A percentile compares a stretch with the other conserved stretches of the same genome.
Evolutionary conservation across 2,113 vertebrate species (phyloP).

Genomic region (Haplotaxodon microlepis): DNA sequence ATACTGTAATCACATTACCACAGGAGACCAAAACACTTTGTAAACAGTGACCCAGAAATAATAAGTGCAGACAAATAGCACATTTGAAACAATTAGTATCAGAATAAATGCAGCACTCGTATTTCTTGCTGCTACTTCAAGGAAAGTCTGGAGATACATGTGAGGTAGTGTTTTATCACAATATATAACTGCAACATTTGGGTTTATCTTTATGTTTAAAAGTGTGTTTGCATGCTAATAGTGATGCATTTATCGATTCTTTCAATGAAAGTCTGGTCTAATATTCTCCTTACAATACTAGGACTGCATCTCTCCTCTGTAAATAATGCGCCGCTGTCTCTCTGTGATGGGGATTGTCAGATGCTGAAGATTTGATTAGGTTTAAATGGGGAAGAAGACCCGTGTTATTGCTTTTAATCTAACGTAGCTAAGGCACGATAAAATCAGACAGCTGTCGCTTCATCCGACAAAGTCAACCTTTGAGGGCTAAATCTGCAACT

Average conservation of each 20-base stretch:
- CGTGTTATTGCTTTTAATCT: not conserved
- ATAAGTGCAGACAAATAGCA: not conserved
- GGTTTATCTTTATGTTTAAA: not conserved
- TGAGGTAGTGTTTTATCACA: not conserved
- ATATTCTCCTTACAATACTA: not conserved
- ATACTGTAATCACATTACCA: not conserved
- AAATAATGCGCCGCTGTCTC: not conserved
- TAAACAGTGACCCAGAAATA: not conserved
- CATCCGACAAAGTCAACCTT: not conserved
- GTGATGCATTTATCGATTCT: not conserved
- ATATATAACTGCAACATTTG: not conserved
- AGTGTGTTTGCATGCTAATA: not conserved
- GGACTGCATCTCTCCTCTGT: not conserved
- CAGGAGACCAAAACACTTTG: not conserved
- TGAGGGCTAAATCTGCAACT: not conserved
- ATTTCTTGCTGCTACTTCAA: not conserved
- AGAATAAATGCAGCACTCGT: not conserved
- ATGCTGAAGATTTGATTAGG: not conserved
- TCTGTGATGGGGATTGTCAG: not conserved
- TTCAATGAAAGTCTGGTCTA: not conserved
- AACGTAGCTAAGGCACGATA: not conserved
- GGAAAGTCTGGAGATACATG: not conserved
- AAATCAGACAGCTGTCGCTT: not conserved
- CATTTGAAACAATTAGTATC: not conserved
- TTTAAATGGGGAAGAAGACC: not conserved